phyloP scores from a whole-genome alignment of 2,113 vertebrate species.

The Cercocebus atys region DNA sequence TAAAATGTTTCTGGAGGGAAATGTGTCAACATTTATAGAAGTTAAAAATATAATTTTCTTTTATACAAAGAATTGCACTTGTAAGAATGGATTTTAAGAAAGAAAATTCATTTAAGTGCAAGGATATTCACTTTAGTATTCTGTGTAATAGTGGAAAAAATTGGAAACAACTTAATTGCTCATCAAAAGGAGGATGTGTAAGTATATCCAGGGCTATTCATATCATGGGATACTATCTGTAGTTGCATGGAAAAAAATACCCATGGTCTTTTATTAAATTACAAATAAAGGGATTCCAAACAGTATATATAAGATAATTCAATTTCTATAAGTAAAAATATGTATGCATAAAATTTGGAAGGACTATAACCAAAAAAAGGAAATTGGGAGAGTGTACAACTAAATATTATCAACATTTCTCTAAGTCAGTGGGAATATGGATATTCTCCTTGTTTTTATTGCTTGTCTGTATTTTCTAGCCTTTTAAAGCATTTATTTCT shows the following conservation, averaged over 20 bases:
- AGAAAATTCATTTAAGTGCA: not conserved
- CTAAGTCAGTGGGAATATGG: not conserved
- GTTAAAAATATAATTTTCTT: constrained; percentile 4
- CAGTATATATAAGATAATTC: not conserved
- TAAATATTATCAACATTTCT: not conserved
- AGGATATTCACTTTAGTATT: not conserved
- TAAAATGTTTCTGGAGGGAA: not conserved
- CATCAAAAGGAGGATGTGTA: not conserved
- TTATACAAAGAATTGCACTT: not conserved
- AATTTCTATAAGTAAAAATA: not conserved
- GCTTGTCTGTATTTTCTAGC: not conserved
- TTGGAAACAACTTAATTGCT: not conserved
- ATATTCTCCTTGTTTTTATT: not conserved
- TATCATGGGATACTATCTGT: not conserved
- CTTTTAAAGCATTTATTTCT: not conserved
- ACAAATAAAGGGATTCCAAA: not conserved
- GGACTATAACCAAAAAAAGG: not conserved
- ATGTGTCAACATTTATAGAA: not conserved
- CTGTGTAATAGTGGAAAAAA: not conserved
- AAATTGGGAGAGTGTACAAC: not conserved
- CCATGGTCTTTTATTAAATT: not conserved
- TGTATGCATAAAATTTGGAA: not conserved
- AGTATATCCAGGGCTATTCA: not conserved
- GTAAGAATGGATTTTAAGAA: not conserved
- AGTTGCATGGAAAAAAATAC: not conserved